A percentile compares a stretch with the other conserved stretches of the same genome.
Conservation (phyloP, 2,888 invertebrate genomes). For the Pammene aurita region DNA sequence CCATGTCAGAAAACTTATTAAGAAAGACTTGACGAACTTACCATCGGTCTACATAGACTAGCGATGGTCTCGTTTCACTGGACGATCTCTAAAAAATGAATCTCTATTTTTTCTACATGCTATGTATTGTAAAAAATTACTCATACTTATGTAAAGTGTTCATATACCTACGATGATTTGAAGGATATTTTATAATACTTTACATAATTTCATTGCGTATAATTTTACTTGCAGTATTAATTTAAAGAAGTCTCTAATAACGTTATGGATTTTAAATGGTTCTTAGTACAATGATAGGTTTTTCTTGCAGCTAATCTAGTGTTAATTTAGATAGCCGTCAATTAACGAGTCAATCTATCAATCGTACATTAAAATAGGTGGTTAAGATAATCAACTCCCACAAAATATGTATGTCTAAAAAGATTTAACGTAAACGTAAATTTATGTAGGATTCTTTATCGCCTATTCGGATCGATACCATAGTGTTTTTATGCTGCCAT, state of each 20-base stretch:
- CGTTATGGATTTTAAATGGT: slow-evolving; percentile 42
- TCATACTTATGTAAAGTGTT: slow-evolving; percentile 78
- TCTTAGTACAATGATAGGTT: slow-evolving; percentile 52
- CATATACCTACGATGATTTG: slow-evolving; percentile 68
- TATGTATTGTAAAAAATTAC: slow-evolving; percentile 81
- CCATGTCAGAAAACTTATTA: neutral
- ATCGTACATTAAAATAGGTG: slow-evolving; percentile 46
- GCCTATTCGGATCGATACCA: slow-evolving; percentile 11
- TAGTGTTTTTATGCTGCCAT: slow-evolving; percentile 6
- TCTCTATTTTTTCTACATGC: slow-evolving; percentile 84
- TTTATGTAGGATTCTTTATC: slow-evolving; percentile 38
- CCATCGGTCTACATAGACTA: slow-evolving; percentile 48
- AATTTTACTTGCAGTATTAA: slow-evolving; percentile 40
- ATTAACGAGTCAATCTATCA: slow-evolving; percentile 76
- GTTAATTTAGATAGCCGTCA: slow-evolving; percentile 70
- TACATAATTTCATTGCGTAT: slow-evolving; percentile 42
- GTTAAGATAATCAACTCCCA: slow-evolving; percentile 47
- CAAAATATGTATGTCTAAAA: slow-evolving; percentile 31
- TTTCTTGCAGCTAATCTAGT: slow-evolving; percentile 21
- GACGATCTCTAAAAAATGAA: slow-evolving; percentile 81
- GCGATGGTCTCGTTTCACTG: slow-evolving; percentile 81
- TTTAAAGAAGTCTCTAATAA: slow-evolving; percentile 29
- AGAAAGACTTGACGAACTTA: neutral
- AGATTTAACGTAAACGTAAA: slow-evolving; percentile 10
- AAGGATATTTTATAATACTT: slow-evolving; percentile 50